phyloP scores from a whole-genome alignment of 2,113 vertebrate species.

The Aegotheles bennettii region DNA sequence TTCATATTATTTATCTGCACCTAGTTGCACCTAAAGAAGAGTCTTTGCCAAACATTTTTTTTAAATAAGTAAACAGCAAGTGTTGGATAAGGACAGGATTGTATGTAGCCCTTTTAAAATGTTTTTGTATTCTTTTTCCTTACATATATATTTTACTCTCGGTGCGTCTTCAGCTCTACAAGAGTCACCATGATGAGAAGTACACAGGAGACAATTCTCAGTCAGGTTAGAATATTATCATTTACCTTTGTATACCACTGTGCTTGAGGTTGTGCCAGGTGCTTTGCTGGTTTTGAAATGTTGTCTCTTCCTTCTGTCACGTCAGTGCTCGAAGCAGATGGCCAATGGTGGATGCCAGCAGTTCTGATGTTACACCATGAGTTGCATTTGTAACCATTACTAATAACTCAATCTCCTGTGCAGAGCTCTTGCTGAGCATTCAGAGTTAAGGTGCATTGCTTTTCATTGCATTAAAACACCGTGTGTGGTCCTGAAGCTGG shows the following conservation, averaged over 20 bases:
- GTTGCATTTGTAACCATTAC: not conserved
- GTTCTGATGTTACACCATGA: not conserved
- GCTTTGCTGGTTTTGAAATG: not conserved
- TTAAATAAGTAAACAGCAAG: not conserved
- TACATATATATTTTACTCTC: constrained; percentile 10
- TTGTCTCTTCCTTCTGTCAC: not conserved
- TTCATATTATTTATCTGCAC: not conserved
- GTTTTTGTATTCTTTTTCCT: constrained; percentile 13
- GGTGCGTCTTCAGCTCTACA: constrained; percentile 75
- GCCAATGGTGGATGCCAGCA: not conserved
- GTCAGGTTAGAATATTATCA: constrained; percentile 77
- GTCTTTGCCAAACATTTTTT: not conserved
- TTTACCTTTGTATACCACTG: not conserved
- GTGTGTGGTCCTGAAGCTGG: not conserved
- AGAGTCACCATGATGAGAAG: constrained; percentile 79
- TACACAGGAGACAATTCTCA: constrained; percentile 80
- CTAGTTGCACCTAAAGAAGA: not conserved
- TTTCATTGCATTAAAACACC: not conserved
- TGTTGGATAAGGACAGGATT: not conserved
- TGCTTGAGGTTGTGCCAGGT: not conserved
- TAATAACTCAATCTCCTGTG: not conserved
- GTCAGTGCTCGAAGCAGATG: not conserved
- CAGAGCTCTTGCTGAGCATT: not conserved
- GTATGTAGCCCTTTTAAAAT: not conserved
- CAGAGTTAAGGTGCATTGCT: not conserved